Conservation (phyloP, 2,797 vertebrate species). For the Forpus xanthops region DNA sequence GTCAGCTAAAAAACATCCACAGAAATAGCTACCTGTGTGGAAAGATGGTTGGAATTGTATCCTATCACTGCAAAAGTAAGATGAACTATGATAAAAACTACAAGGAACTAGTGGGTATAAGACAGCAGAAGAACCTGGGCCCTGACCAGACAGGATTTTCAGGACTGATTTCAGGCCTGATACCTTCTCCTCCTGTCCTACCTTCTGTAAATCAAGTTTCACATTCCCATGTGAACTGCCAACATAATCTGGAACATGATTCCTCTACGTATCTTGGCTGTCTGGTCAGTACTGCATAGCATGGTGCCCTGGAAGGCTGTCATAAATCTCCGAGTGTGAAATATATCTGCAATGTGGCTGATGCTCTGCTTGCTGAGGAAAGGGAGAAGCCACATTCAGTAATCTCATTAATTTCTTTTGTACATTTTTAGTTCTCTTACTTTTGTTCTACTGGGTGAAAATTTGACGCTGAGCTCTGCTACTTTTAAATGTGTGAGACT, state of each 20-base stretch:
- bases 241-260: not conserved
- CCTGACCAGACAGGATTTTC: not conserved
- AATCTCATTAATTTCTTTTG: not conserved
- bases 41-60: not conserved
- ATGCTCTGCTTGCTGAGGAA: not conserved
- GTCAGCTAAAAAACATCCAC: not conserved
- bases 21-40: not conserved
- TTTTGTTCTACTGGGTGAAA: not conserved
- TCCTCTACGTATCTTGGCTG: not conserved
- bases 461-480: not conserved
- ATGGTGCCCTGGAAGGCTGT: not conserved
- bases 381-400: not conserved
- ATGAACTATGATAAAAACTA: not conserved
- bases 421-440: not conserved
- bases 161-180: not conserved
- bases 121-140: not conserved
- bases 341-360: not conserved
- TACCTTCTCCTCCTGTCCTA: not conserved
- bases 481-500: not conserved
- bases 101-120: not conserved
- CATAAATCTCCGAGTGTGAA: not conserved
- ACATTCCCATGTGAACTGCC: not conserved
- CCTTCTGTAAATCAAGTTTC: not conserved
- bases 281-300: not conserved
- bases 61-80: not conserved